phyloP scores from a whole-genome alignment of 1,140 invertebrate species.

The Camponotus pennsylvanicus region DNA sequence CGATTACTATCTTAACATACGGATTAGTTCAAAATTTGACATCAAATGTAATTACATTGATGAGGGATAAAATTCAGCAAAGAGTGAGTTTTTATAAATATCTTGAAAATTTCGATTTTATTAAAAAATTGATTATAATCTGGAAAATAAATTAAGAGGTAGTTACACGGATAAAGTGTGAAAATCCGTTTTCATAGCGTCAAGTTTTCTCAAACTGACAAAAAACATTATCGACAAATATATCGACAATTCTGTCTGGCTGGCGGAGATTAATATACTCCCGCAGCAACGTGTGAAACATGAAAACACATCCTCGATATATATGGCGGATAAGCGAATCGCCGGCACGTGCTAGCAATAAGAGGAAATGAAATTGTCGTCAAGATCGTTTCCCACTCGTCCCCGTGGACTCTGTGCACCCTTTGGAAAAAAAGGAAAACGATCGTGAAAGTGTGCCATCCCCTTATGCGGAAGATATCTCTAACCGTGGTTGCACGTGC shows the following conservation, averaged over 20 bases:
- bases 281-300: constrained; percentile 42
- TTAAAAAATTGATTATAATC: not conserved
- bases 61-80: constrained; percentile 4
- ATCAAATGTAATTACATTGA: constrained; percentile 41
- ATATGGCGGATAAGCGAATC: constrained; percentile 40
- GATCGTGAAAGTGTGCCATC: constrained; percentile 71
- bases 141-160: not conserved
- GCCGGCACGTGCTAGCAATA: constrained; percentile 71
- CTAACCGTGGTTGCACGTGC: constrained; percentile 63
- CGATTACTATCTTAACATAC: constrained; percentile 41
- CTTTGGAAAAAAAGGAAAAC: constrained; percentile 53
- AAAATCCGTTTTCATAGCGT: not conserved
- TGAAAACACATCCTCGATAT: constrained; percentile 21
- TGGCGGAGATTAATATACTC: constrained; percentile 55
- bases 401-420: constrained; percentile 9
- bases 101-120: not conserved
- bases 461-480: constrained; percentile 57
- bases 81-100: not conserved
- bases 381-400: constrained; percentile 65
- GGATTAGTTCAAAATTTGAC: constrained; percentile 50
- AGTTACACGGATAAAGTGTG: not conserved
- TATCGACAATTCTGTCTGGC: constrained; percentile 58
- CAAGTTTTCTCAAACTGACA: constrained; percentile 4
- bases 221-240: constrained; percentile 49
- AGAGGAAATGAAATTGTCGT: constrained; percentile 76